Evolutionary conservation across 1,140 invertebrate species (phyloP).

Genomic region (Helicoverpa zea): DNA sequence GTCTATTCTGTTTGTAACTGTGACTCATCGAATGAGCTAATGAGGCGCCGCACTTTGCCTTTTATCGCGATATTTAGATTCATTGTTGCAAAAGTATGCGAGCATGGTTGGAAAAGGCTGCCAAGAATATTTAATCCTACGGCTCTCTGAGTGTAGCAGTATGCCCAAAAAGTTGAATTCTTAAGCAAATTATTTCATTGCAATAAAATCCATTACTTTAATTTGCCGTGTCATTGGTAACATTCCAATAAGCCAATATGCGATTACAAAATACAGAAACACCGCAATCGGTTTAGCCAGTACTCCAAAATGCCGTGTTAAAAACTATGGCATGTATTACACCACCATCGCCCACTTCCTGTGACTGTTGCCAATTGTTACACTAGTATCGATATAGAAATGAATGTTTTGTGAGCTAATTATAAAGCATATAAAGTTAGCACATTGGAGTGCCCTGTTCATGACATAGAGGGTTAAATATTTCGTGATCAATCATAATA

Average conservation of each 20-base stretch:
- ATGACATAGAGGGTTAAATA: neutral
- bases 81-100: slow-evolving; percentile 11
- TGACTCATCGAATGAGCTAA: slow-evolving; percentile 6
- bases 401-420: slow-evolving; percentile 57
- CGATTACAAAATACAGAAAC: slow-evolving; percentile 34
- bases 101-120: neutral
- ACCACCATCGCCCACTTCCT: slow-evolving; percentile 70
- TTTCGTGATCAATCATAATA: no score
- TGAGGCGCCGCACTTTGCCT: neutral
- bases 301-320: slow-evolving; percentile 28
- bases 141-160: neutral
- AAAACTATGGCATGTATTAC: slow-evolving; percentile 56
- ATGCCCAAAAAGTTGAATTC: neutral
- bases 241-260: slow-evolving; percentile 14
- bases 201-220: neutral
- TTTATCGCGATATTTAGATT: slow-evolving; percentile 9
- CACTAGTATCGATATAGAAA: slow-evolving; percentile 61
- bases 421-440: slow-evolving; percentile 56
- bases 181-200: neutral
- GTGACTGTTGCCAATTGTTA: slow-evolving; percentile 71
- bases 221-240: neutral
- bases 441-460: slow-evolving; percentile 14
- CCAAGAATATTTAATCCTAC: slow-evolving; percentile 3
- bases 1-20: neutral
- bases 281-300: slow-evolving; percentile 41